Percentiles rank a stretch among this genome's conserved stretches.
Conservation (phyloP, 2,888 invertebrate species). For the Ligdia adustata region DNA sequence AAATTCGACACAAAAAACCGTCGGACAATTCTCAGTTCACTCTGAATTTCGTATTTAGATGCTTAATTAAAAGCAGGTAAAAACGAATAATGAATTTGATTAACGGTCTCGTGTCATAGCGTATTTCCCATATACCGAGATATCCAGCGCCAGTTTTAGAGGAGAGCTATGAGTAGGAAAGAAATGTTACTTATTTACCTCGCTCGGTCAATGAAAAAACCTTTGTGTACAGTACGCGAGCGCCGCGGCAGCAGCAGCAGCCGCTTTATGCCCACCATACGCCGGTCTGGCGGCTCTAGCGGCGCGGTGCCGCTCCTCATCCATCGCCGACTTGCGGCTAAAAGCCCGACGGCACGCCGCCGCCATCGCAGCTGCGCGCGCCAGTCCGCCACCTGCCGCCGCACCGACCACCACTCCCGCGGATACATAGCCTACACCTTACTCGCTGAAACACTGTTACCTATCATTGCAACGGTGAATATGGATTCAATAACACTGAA, state of each 20-base stretch:
- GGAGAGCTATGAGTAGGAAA: too few relatives aligned
- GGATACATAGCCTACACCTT: constrained; percentile 73
- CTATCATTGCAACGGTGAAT: too few relatives aligned
- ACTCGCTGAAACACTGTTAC: too few relatives aligned
- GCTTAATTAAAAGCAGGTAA: too few relatives aligned
- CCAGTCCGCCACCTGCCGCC: constrained; percentile 53
- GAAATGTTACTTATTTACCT: background rate
- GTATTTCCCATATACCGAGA: too few relatives aligned
- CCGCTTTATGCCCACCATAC: constrained; percentile 86
- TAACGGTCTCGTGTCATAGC: too few relatives aligned
- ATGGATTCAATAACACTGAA: too few relatives aligned
- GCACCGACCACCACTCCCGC: constrained; percentile 47
- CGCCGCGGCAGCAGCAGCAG: constrained; percentile 80
- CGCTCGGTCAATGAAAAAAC: background rate
- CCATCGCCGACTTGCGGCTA: constrained; percentile 96
- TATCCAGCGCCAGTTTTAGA: too few relatives aligned
- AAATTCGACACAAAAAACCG: too few relatives aligned
- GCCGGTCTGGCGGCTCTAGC: constrained; percentile 92
- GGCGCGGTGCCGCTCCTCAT: constrained; percentile 93
- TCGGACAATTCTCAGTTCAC: too few relatives aligned
- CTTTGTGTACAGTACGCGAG: constrained; percentile 67
- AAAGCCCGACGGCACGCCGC: constrained; percentile 97
- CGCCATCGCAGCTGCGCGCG: constrained; percentile 88
- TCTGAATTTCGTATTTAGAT: too few relatives aligned
- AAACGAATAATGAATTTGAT: too few relatives aligned